Conservation (phyloP, 2,797 vertebrate species). For the Gallinago stenura region DNA sequence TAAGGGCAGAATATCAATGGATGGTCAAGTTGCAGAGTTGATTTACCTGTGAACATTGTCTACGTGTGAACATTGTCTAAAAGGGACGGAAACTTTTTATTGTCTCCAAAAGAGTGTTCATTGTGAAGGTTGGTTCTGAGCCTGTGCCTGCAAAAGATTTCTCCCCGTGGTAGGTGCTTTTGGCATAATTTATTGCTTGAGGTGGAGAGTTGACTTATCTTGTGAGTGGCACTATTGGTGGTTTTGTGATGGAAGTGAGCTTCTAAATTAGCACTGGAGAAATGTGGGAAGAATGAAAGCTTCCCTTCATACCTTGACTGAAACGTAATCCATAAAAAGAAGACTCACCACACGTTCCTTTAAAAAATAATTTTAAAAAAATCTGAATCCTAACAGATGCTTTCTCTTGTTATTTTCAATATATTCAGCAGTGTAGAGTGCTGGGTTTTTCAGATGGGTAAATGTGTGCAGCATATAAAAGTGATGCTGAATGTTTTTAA, state of each 20-base stretch:
- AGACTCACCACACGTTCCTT: not conserved
- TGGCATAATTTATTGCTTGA: not conserved
- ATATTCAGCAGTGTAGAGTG: not conserved
- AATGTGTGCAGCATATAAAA: not conserved
- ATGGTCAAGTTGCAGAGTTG: not conserved
- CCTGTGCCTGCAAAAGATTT: not conserved
- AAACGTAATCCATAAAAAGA: not conserved
- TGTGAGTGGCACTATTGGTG: not conserved
- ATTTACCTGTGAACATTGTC: not conserved
- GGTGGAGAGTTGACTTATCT: not conserved
- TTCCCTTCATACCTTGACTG: not conserved
- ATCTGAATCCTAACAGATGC: not conserved
- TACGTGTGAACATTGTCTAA: not conserved
- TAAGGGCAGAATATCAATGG: not conserved
- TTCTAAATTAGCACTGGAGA: not conserved
- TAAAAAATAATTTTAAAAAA: not conserved
- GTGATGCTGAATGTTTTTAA: not conserved
- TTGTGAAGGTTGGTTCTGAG: not conserved
- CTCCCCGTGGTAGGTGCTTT: fast-evolving
- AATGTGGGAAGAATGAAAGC: not conserved
- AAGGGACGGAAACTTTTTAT: not conserved
- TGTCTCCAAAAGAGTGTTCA: not conserved
- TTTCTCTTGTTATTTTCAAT: not conserved
- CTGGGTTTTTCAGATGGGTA: not conserved
- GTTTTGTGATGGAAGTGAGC: not conserved